phyloP scores from a whole-genome alignment of 2,888 invertebrate species.

The Watsonalla cultraria region DNA sequence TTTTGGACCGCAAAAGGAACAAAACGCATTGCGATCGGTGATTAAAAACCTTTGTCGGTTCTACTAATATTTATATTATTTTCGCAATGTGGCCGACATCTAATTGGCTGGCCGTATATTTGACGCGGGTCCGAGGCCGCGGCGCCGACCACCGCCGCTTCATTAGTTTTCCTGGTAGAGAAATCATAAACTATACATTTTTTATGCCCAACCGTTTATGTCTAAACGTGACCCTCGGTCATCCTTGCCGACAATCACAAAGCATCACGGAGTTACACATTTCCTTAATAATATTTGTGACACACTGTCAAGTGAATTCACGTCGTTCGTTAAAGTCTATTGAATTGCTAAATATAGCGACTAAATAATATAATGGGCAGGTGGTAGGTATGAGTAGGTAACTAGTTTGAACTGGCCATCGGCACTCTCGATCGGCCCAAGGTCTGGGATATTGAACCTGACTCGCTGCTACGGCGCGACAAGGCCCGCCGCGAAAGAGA shows the following conservation, averaged over 20 bases:
- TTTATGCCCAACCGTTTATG: slow-evolving; percentile 59
- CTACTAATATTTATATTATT: slow-evolving; percentile 79
- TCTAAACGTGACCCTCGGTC: slow-evolving; percentile 56
- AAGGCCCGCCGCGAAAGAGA: slow-evolving; percentile 68
- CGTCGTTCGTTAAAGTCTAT: slow-evolving; percentile 36
- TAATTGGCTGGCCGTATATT: slow-evolving; percentile 70
- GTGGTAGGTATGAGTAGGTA: slow-evolving; percentile 50
- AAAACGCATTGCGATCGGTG: slow-evolving; percentile 73
- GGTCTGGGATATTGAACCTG: slow-evolving; percentile 78
- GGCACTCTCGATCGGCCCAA: slow-evolving; percentile 68
- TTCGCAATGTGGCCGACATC: slow-evolving; percentile 75
- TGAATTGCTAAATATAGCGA: slow-evolving; percentile 55
- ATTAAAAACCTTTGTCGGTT: slow-evolving; percentile 79
- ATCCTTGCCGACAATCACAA: slow-evolving; percentile 33
- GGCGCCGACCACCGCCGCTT: slow-evolving; percentile 47
- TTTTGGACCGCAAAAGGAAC: slow-evolving; percentile 78
- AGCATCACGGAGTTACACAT: slow-evolving; percentile 49
- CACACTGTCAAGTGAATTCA: slow-evolving; percentile 14
- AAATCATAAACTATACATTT: slow-evolving; percentile 64
- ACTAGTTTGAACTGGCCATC: slow-evolving; percentile 65
- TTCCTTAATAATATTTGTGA: slow-evolving; percentile 31
- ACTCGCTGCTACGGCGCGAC: slow-evolving; percentile 65
- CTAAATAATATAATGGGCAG: slow-evolving; percentile 58
- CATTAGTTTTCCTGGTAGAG: slow-evolving; percentile 74
- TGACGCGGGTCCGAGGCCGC: slow-evolving; percentile 53